Percentiles rank a stretch among this genome's conserved stretches.
These are phyloP conservation scores for Diadophis punctatus DNA, from an alignment of 2,113 vertebrate species.

Conservation along the genomic window DNA sequence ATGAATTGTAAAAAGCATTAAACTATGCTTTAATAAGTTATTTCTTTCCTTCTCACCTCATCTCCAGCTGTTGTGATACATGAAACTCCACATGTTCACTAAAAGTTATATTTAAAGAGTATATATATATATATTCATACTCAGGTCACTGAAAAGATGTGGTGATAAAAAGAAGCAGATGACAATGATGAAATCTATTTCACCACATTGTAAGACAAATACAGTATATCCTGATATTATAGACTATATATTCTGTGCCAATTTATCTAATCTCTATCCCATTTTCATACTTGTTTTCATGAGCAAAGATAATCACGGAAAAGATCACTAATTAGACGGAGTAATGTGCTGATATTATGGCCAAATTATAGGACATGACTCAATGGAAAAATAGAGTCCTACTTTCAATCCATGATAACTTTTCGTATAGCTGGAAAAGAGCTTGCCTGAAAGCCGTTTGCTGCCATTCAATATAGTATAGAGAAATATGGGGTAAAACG, in stretches of 20 bases:
- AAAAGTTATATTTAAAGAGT: neutral
- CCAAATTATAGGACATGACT: neutral
- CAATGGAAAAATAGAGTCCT: neutral
- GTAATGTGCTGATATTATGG: neutral
- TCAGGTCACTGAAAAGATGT: neutral
- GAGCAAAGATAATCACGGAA: neutral
- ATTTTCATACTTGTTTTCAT: neutral
- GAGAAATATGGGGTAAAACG: neutral
- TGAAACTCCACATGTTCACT: neutral
- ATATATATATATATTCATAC: neutral
- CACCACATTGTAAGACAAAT: neutral
- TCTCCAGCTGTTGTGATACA: neutral
- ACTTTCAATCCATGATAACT: neutral
- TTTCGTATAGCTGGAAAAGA: neutral
- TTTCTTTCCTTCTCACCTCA: neutral
- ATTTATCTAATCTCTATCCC: neutral
- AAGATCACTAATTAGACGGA: neutral
- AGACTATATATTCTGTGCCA: neutral
- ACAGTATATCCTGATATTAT: neutral
- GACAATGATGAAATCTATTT: neutral
- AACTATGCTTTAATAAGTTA: constrained; percentile 34
- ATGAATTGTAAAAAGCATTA: constrained; percentile 32
- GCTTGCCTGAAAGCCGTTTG: neutral
- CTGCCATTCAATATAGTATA: neutral
- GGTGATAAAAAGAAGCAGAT: rapidly evolving